Evolutionary conservation across 1,140 invertebrate genomes (phyloP).

Genomic region (Ostrea denselamellosa): DNA sequence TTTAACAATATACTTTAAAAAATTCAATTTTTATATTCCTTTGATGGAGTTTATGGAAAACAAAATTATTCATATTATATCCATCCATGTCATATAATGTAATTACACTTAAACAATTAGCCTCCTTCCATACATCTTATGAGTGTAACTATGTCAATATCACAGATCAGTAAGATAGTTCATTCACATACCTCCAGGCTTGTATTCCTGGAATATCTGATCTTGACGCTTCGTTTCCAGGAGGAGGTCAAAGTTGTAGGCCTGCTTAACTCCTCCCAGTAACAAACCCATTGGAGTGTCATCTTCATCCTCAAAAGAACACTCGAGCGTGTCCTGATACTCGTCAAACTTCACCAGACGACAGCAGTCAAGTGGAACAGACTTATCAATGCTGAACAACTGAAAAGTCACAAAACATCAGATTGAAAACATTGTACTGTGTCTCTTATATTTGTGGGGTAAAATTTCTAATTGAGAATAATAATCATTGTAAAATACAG

Average conservation of each 20-base stretch:
- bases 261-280: constrained; percentile 78
- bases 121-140: too few species aligned
- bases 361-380: constrained; percentile 84
- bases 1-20: too few species aligned
- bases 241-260: constrained; percentile 83
- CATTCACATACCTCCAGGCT: constrained; percentile 81
- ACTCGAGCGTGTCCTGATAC: constrained; percentile 84
- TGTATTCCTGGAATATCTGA: constrained; percentile 84
- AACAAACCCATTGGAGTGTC: constrained; percentile 80
- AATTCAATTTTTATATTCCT: too few species aligned
- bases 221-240: constrained; percentile 85
- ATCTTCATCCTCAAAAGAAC: constrained; percentile 85
- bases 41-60: too few species aligned
- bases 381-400: constrained; percentile 82
- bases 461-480: too few species aligned
- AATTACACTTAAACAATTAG: too few species aligned
- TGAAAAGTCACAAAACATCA: constrained; percentile 64
- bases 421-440: background rate
- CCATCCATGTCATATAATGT: too few species aligned
- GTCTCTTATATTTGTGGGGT: too few species aligned
- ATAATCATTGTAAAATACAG: too few species aligned
- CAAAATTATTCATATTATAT: too few species aligned
- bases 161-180: too few species aligned
- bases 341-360: constrained; percentile 88
- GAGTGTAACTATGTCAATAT: too few species aligned